Conservation (phyloP, 1,140 invertebrate genomes). For the Drosophila setifemur region DNA sequence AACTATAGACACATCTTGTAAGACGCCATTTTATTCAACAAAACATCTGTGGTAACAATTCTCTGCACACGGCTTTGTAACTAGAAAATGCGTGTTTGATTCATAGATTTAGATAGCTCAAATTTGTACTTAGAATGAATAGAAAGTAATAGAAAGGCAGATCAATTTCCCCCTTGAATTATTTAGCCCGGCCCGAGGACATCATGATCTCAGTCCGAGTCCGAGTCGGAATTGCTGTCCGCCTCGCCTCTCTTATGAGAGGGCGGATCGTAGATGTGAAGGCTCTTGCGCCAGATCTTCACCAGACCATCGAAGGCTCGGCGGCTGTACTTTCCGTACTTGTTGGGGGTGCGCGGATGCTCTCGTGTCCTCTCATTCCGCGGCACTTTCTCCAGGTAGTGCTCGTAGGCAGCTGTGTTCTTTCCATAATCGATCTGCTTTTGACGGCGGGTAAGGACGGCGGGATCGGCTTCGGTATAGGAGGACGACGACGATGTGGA, state of each 20-base stretch:
- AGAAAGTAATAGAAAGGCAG: slow-evolving; percentile 5
- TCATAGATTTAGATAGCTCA: slow-evolving; percentile 23
- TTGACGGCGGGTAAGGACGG: slow-evolving; percentile 89
- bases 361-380: slow-evolving; percentile 84
- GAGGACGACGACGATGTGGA: slow-evolving; percentile 66
- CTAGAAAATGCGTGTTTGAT: slow-evolving; percentile 28
- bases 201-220: slow-evolving; percentile 54
- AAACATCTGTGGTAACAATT: slow-evolving; percentile 52
- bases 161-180: slow-evolving; percentile 4
- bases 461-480: slow-evolving; percentile 89
- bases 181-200: slow-evolving; percentile 5
- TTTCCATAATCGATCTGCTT: slow-evolving; percentile 98
- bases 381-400: slow-evolving; percentile 89
- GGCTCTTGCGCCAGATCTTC: slow-evolving; percentile 91
- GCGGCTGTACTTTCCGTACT: slow-evolving; percentile 92
- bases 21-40: slow-evolving; percentile 71
- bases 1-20: slow-evolving; percentile 12
- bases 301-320: slow-evolving; percentile 95
- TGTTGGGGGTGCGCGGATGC: slow-evolving; percentile 94
- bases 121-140: slow-evolving; percentile 43
- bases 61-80: slow-evolving; percentile 13
- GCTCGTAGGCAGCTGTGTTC: slow-evolving; percentile 94
- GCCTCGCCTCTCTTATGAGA: slow-evolving; percentile 12
- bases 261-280: slow-evolving; percentile 92
- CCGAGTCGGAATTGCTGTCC: slow-evolving; percentile 46